Base-by-base conservation (phyloP, 2,113 vertebrate species). In the Cervus canadensis region DNA sequence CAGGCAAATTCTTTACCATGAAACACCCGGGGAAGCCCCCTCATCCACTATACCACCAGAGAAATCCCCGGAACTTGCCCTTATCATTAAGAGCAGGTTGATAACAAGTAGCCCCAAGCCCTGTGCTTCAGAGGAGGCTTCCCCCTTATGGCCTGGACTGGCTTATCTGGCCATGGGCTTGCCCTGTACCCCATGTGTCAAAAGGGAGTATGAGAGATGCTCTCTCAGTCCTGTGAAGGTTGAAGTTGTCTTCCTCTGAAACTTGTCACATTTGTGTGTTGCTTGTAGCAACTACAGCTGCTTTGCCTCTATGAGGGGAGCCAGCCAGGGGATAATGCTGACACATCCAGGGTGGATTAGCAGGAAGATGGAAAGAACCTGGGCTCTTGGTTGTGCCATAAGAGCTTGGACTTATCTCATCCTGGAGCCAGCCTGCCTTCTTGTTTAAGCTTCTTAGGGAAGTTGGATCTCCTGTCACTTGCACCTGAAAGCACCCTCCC, bases 91-190 rank as follows among this genome's bases (percentile, higher is more conserved):
- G 64, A 21, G 64, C n/a, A 67, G 64, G n/a, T 36, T 71, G 64
- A 71, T 71, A 67, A 36, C 19, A 36, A 71, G 64, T 71, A 71
- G 64, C 64, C 64, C 64, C n/a, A 36, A 91, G 40, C 25, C 74
- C 40, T 17, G 21, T 23, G 23, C 30, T 57, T 59, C 40, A 2
- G 16, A 33, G 8, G 25, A 59, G 9, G 36, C 86, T 57, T n/a
- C 62, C 23, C 10, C 7, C 2, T 43, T 1, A 3, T 5, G 5
- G 52, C 6, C 23, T 5, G 5, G 10, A 56, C 40, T 52, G 3
- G 19, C 17, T 40, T 5, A 1, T 43, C 28, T 74, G 89, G 56
- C 45, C 26, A 2, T 3, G 1, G 30, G 26, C 3, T 67, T 50
- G 23, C 30, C 5, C 50, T 30, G 1, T 10, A 21, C 43, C 62